Evolutionary conservation across 2,797 vertebrate species (phyloP).

Genomic region (Pseudotriccus pelzelni): DNA sequence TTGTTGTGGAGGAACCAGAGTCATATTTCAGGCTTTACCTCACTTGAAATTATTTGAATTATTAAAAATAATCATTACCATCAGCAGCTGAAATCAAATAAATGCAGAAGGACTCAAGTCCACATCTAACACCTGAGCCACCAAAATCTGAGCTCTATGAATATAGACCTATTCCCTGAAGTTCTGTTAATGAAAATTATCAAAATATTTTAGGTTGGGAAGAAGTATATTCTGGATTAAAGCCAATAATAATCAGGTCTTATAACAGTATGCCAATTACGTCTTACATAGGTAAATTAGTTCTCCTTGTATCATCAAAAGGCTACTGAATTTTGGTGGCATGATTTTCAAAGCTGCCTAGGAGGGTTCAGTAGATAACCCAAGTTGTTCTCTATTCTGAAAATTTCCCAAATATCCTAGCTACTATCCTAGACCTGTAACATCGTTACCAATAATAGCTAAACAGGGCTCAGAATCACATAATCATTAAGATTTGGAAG

Average conservation of each 20-base stretch:
- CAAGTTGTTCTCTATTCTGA: background rate
- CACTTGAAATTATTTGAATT: background rate
- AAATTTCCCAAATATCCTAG: background rate
- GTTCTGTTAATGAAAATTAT: background rate
- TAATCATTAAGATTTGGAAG: background rate
- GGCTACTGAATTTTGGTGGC: background rate
- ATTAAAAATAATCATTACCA: background rate
- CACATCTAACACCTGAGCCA: background rate
- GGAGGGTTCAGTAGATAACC: background rate
- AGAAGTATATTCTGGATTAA: background rate
- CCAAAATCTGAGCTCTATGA: background rate
- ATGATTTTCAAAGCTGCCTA: background rate
- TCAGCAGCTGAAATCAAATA: background rate
- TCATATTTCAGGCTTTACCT: background rate
- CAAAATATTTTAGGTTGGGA: background rate
- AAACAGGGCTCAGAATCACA: background rate
- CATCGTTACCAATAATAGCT: background rate
- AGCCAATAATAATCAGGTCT: background rate
- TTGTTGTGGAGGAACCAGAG: background rate
- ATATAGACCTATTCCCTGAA: background rate
- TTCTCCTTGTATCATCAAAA: background rate
- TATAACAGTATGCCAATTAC: background rate
- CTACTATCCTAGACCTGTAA: background rate
- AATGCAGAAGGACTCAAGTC: background rate
- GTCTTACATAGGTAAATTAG: background rate